A percentile compares a stretch with the other conserved stretches of the same genome.
Conservation (phyloP, 2,888 invertebrate species). For the Oscheius sp. region DNA sequence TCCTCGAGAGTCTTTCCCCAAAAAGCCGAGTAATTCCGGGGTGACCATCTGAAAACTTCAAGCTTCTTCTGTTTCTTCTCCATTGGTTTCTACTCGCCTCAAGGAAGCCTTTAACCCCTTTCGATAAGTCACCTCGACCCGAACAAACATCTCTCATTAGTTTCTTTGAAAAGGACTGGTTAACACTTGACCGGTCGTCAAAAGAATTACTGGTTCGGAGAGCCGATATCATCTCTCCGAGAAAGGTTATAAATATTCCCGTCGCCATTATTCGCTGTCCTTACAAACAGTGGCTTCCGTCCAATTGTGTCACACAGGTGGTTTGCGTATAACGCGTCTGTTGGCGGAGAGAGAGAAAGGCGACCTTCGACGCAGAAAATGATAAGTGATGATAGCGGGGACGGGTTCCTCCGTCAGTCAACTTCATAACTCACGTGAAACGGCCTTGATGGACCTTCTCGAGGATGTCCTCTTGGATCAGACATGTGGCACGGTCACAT, state of each 20-base stretch:
- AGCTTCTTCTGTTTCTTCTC: neutral
- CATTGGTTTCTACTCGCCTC: neutral
- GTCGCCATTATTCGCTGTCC: no score
- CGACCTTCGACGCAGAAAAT: constrained; percentile 37
- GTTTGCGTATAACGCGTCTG: constrained; percentile 10
- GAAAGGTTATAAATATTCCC: no score
- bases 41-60: constrained; percentile 81
- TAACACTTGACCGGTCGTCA: neutral
- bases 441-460: constrained; percentile 79
- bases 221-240: no score
- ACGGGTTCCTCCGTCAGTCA: constrained; percentile 31
- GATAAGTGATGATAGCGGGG: constrained; percentile 36
- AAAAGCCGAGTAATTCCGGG: constrained; percentile 85
- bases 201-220: no score
- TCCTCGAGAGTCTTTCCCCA: constrained; percentile 86
- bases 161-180: neutral
- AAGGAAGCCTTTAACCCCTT: neutral
- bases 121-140: constrained; percentile 16
- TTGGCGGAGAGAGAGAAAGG: neutral
- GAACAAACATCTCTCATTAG: neutral
- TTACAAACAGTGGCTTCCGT: no score
- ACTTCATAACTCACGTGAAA: constrained; percentile 72
- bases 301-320: no score
- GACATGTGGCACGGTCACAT: constrained; percentile 82
- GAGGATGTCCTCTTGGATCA: constrained; percentile 83